Base-by-base conservation (phyloP, 2,888 invertebrate species). In the Tetheella fluctuosa region DNA sequence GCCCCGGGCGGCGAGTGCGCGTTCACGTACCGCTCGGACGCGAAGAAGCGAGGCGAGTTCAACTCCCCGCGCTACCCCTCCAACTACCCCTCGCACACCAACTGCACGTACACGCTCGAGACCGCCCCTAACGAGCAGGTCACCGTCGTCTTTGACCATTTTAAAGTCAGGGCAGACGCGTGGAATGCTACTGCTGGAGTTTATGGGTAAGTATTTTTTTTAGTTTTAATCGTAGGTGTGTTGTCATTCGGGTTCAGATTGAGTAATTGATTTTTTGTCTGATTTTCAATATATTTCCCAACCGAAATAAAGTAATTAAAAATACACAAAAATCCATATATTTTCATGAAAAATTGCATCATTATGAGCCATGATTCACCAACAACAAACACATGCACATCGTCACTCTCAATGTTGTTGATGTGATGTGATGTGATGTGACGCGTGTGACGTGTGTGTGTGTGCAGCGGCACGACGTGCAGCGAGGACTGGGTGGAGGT, bases 51-150 rank as follows among this genome's bases (percentile, higher is more conserved):
- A 64, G 98, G 98, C 58, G 97, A 98, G 83, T 97, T 99, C 88
- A 99, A 99, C 92, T 98, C 98, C 59, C 99, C 99, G 23, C 95
- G 98, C 65, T 98, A 98, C 94, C 99, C 99, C 81, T 97, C 98
- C 83, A 97, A 98, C 93, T 99, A 99, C 94, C 99, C 99, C 69
- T 97, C 98, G 81, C 96, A 96, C 88, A 98, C 97, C 71, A 97
- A 97, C 93, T 99, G 99, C 94, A 97, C 98, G 65, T 99, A 97
- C 94, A 94, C 96, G 80, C 98, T 99, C 90, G 93, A 96, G 78
- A 97, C 97, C 59, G 96, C 96, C 71, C 96, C 96, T 68, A 97
- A 97, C 85, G 98, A 98, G 85, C 98, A 98, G 91, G 98, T 98
- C 79, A 96, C 97, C 64, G 94, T 98, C 70, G 96, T 98, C 64